phyloP scores from a whole-genome alignment of 2,113 vertebrate species.

The Varanus salvator region DNA sequence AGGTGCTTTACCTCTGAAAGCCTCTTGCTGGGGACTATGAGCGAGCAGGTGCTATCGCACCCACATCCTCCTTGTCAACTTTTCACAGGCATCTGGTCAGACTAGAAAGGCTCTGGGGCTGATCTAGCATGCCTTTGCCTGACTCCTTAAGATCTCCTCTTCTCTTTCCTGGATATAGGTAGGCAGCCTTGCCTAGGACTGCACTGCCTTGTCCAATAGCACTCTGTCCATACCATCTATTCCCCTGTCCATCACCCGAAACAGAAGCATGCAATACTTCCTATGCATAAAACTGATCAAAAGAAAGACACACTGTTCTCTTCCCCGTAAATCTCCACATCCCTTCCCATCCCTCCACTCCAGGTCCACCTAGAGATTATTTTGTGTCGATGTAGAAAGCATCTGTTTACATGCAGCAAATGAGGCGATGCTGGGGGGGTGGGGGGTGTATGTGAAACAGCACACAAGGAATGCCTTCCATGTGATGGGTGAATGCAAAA shows the following conservation, averaged over 20 bases:
- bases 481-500: neutral
- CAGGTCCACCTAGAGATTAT: neutral
- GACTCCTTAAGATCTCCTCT: too few species aligned
- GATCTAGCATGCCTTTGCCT: neutral
- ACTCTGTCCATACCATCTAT: neutral
- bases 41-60: too few species aligned
- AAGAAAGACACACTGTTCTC: too few species aligned
- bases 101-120: too few species aligned
- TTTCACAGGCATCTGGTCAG: too few species aligned
- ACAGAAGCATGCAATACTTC: neutral
- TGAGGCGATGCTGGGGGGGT: neutral
- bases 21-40: too few species aligned
- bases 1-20: too few species aligned
- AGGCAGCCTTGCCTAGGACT: neutral
- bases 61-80: too few species aligned
- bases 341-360: neutral
- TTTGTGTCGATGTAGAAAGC: neutral
- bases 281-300: too few species aligned
- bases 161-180: neutral
- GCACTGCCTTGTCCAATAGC: neutral
- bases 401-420: neutral
- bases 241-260: neutral
- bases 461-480: neutral
- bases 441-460: neutral
- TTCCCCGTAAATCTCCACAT: accelerated